Base-by-base conservation (phyloP, 2,797 vertebrate genomes). In the Sebastes alutus region DNA sequence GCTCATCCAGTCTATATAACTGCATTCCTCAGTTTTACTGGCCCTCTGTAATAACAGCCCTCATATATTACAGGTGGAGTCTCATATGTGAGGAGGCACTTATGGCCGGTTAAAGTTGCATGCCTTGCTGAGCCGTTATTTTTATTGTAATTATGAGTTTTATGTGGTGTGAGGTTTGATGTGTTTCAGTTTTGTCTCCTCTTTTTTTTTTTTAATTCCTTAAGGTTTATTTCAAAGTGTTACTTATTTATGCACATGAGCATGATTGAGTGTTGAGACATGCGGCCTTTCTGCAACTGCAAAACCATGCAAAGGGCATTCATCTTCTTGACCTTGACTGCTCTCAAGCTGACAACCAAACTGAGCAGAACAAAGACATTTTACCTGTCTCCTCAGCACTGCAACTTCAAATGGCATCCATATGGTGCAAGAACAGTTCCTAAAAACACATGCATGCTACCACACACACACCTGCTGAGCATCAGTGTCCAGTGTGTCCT, bases 401-500 rank as follows among this genome's bases (percentile, higher is more conserved):
- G 59, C 5, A 55, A 66, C 25, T 59, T 75, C 55, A 79, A 70
- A 54, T 74, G 23, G 55, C 13, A 71, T 33, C 60, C 18, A 52
- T 67, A 46, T 35, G 49, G 55, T 60, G 46, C 12, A 38, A 32
- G 18, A 75, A 12, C 25, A 55, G 22, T 42, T 30, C 2, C 16
- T n/a, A 20, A 49, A 23, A 0, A 46, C n/a, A 66, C n/a, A 66
- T 2, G 5, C 20, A 16, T 3, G 33, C 12, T 11, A 65, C 35
- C 20, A 49, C 68, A 91, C 95, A 91, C 92, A 91, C 92, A 98
- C 97, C 80, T 97, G 96, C 81, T 97, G 96, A 25, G 97, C 94
- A 2, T 97, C 97, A 0, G 62, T 42, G 76, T 96, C 96, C 68
- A 72, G 32, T 0, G 49, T 59, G 6, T 90, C 89, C 69, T 88